phyloP scores from a whole-genome alignment of 2,888 invertebrate species.

The Rhyacophila evoluta region DNA sequence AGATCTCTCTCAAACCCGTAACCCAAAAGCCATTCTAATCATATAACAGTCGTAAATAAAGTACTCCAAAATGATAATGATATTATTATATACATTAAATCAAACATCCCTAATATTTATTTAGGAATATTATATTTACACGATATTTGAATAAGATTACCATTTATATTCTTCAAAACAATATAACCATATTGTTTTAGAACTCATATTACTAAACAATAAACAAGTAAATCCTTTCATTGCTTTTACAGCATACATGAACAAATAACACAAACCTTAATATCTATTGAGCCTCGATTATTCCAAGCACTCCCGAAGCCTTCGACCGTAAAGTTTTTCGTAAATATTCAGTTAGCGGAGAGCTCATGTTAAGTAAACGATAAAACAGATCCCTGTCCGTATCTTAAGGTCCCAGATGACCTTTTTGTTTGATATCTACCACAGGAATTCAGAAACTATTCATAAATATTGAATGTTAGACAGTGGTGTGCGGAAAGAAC shows the following conservation, averaged over 20 bases:
- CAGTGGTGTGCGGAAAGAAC: neutral
- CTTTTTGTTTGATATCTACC: conserved; percentile 22
- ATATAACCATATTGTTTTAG: too few species aligned
- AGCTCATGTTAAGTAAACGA: conserved; percentile 22
- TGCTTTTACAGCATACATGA: neutral
- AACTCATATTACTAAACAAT: too few species aligned
- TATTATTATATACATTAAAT: too few species aligned
- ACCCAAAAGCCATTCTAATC: too few species aligned
- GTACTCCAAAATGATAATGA: too few species aligned
- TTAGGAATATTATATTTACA: too few species aligned
- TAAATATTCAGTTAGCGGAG: conserved; percentile 9
- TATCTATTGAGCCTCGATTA: neutral
- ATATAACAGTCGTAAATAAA: too few species aligned
- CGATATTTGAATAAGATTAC: too few species aligned
- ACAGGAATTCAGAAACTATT: conserved; percentile 1
- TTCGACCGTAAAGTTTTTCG: conserved; percentile 17
- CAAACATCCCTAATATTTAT: too few species aligned
- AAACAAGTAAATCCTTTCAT: neutral
- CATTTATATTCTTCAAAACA: too few species aligned
- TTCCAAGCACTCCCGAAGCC: neutral
- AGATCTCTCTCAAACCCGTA: too few species aligned
- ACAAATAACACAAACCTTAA: neutral
- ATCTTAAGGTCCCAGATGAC: conserved; percentile 6
- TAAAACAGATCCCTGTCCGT: conserved; percentile 13
- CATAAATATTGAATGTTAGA: neutral